Evolutionary conservation across 2,113 vertebrate genomes (phyloP), one percentile per base, ranked within the genome.

Genomic region (Rattus rattus): DNA sequence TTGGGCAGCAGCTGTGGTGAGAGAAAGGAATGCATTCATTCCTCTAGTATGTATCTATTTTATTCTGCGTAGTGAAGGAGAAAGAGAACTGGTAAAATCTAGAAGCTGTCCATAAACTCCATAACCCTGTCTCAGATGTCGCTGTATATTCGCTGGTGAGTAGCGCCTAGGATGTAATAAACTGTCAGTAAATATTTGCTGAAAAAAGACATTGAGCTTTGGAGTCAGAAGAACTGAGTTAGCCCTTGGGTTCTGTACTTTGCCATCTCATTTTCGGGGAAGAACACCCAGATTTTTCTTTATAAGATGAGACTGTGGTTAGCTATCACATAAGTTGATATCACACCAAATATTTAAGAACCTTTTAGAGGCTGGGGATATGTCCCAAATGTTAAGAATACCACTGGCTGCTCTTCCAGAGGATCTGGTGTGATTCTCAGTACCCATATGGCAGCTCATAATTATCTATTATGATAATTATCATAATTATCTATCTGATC

Each of bases 181-280:
- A 19, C 43, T 94, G 54, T 94, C 70, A 85, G 49, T 84, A 93
- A 93, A 67, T 92, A 93, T 81, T 88, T 88, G 75, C 88, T 76
- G 59, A 91, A 28, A 75, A 94, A 96, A 94, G 26, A 76, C 92
- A 30, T 90, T 91, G 92, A 89, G 61, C 30, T 96, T 96, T 97
- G 47, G 76, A 94, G 79, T 88, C 75, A 88, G 80, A 87, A 70
- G 84, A 59, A 65, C 30, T 85, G 81, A 43, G 49, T 77, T 95
- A 22, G 26, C 88, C 28, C 86, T 65, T 91, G 69, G 93, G 9
- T 63, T 89, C 47, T 96, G 24, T 5, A 47, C 20, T 79, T 81
- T 91, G 54, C 28, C 20, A 81, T 13, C n/a, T 6, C 12, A 52
- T 96, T 77, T 83, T 30, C 19, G 91, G 80, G 67, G n/a, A 49